Conservation (phyloP, 1,140 invertebrate species). For the Drosophila mayri region DNA sequence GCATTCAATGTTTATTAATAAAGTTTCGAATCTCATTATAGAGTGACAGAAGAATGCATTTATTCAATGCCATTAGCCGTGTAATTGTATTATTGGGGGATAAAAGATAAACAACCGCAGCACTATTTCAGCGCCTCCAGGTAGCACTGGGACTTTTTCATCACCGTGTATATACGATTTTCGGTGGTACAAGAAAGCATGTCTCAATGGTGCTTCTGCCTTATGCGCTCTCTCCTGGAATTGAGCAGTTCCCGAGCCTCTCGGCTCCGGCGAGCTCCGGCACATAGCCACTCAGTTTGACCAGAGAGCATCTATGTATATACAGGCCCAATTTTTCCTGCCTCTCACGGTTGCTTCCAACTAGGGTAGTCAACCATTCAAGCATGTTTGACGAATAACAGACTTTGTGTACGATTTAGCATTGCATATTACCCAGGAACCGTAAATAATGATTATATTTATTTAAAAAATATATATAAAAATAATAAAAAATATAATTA, state of each 20-base stretch:
- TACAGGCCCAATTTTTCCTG: not conserved
- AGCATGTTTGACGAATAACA: not conserved
- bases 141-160: constrained; percentile 4
- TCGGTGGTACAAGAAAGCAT: constrained; percentile 20
- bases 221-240: constrained; percentile 14
- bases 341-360: not conserved
- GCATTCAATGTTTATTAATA: constrained; percentile 22
- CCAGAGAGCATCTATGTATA: not conserved
- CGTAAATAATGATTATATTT: too few species aligned
- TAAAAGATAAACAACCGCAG: not conserved
- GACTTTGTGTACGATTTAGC: too few species aligned
- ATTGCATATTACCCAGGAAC: too few species aligned
- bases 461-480: too few species aligned
- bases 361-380: not conserved
- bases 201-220: constrained; percentile 13
- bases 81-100: not conserved
- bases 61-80: not conserved
- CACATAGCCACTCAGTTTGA: constrained; percentile 38
- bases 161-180: constrained; percentile 16
- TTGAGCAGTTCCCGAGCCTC: constrained; percentile 28
- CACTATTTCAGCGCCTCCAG: not conserved
- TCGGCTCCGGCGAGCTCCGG: constrained; percentile 13
- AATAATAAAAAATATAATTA: too few species aligned
- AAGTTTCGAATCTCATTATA: constrained; percentile 4
- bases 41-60: not conserved